Evolutionary conservation across 1,140 invertebrate species (phyloP), one percentile per base, ranked within the genome.

Genomic region (Diorhabda sublineata): DNA sequence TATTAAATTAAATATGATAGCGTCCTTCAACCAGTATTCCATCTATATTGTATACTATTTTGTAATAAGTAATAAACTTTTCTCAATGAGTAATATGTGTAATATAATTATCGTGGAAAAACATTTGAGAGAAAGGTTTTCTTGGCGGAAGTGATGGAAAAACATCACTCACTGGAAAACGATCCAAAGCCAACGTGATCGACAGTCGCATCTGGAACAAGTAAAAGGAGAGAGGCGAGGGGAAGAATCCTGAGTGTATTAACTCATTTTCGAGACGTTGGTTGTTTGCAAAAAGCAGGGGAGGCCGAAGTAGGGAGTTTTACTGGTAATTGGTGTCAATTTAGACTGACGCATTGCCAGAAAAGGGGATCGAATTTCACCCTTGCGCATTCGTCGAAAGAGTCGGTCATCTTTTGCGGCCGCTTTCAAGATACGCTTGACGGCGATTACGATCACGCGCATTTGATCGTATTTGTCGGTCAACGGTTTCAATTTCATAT

Each of bases 301-400:
- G 72, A 69, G 72, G 77, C 74, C 70, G 77, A 72, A 75, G 79
- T 77, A 85, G 84, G 85, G 85, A 86, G 85, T 87, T 87, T 87
- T 87, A 83, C 86, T 86, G 86, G 86, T 87, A 87, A 87, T 87
- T 87, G 86, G 86, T 86, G 86, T 85, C 86, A 87, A 87, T 87
- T 87, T 87, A 86, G 78, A 77, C 79, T 80, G 80, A 81, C 79
- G 79, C 79, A 81, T 80, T 76, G 76, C 68, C 77, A 74, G 75
- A 76, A 75, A 75, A 71, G 77, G 71, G 67, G 75, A 74, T 75
- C 77, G 77, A 80, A 75, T 76, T 80, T 77, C 80, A 80, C 73
- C 73, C 74, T 70, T 74, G 64, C 61, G 69, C 67, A 71, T 66
- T 69, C 71, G 74, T 71, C 68, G 57, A 4, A 52, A n/a, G n/a